Conservation (phyloP, 2,888 invertebrate species). For the Chrysolina americana region DNA sequence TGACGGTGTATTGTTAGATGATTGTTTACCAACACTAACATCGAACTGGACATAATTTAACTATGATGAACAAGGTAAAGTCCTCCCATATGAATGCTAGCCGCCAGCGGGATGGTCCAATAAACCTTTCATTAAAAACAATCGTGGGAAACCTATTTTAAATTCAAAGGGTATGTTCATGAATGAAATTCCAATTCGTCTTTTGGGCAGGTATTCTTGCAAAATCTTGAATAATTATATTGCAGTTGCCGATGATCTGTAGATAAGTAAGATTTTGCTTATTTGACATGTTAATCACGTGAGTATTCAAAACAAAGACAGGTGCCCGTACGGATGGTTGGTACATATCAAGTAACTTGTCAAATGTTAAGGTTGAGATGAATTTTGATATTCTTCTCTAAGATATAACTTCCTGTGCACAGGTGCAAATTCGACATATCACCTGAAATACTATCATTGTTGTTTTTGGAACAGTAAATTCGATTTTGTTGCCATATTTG, state of each 20-base stretch:
- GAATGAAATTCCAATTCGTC: constrained; percentile 17
- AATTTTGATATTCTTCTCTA: too few relatives aligned
- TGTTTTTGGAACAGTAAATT: too few relatives aligned
- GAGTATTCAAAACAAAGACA: background rate
- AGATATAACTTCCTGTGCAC: too few relatives aligned
- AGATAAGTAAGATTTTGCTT: background rate
- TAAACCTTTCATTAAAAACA: constrained; percentile 19
- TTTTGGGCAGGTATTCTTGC: constrained; percentile 10
- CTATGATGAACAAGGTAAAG: constrained; percentile 28
- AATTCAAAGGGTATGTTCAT: constrained; percentile 14
- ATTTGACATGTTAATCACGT: background rate
- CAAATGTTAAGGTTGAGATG: too few relatives aligned
- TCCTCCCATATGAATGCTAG: constrained; percentile 34
- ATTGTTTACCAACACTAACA: constrained; percentile 33
- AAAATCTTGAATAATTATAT: background rate
- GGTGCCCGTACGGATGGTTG: background rate
- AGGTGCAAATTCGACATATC: too few relatives aligned
- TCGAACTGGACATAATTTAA: constrained; percentile 28
- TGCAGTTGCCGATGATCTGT: background rate
- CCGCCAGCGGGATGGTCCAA: constrained; percentile 3
- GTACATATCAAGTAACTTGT: too few relatives aligned
- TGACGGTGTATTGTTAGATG: constrained; percentile 31
- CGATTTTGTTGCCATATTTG: too few relatives aligned
- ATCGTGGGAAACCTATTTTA: constrained; percentile 19
- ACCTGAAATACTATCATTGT: too few relatives aligned